A percentile compares a stretch with the other conserved stretches of the same genome.
Evolutionary conservation across 2,888 invertebrate genomes (phyloP).

Genomic region (Sphaeridia pumilis): DNA sequence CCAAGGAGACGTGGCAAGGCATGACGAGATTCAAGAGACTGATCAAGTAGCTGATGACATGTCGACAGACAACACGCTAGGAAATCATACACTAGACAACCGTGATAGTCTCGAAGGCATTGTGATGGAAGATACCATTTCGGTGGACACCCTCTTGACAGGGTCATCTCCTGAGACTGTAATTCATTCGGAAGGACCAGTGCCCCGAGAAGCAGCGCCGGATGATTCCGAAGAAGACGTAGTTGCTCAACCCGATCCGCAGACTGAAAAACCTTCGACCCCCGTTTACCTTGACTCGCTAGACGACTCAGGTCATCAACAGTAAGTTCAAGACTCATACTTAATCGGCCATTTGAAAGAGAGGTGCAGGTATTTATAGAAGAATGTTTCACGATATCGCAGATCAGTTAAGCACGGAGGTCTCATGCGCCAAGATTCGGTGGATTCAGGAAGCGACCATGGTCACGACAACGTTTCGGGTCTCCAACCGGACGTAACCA

Average conservation of each 20-base stretch:
- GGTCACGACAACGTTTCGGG: background rate
- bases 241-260: background rate
- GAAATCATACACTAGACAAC: background rate
- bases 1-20: no score
- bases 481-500: background rate
- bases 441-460: background rate
- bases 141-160: constrained; percentile 16
- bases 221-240: background rate
- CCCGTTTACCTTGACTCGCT: background rate
- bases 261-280: background rate
- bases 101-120: background rate
- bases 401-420: constrained; percentile 3
- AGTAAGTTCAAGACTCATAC: no score
- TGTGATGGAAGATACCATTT: background rate
- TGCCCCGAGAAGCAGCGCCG: background rate
- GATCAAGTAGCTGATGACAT: constrained; percentile 6
- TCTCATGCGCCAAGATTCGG: constrained; percentile 7
- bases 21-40: background rate
- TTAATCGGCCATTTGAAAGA: no score
- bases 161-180: constrained; percentile 33
- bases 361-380: no score
- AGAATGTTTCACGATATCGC: no score
- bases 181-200: constrained; percentile 14
- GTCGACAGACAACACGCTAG: background rate
- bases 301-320: no score